Percentiles rank a stretch among this genome's conserved stretches.
These are phyloP conservation scores for Ceraclea dissimilis DNA, from an alignment of 2,888 invertebrate genomes.

Conservation along the genomic window DNA sequence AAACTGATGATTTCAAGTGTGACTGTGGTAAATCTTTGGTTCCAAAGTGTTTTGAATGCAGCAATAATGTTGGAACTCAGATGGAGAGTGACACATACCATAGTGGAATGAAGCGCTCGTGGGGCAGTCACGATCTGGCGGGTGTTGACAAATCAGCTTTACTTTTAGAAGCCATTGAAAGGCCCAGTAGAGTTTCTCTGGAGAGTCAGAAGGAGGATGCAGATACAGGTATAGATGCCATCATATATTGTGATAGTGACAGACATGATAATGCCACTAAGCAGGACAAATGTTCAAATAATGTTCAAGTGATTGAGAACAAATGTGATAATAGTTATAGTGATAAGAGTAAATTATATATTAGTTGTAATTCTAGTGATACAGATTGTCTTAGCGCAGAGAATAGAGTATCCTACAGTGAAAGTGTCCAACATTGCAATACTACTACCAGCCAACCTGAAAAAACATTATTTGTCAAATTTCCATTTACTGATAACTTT, in stretches of 20 bases:
- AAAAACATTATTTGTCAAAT: background rate
- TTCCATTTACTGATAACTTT: constrained; percentile 1
- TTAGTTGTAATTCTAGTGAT: constrained; percentile 26
- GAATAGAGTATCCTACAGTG: constrained; percentile 8
- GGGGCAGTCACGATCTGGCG: constrained; percentile 39
- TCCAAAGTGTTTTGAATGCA: constrained; percentile 21
- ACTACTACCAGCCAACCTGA: background rate
- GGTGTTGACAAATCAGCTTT: constrained; percentile 45
- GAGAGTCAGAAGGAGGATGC: constrained; percentile 24
- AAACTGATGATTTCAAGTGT: constrained; percentile 40
- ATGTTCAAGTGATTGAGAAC: constrained; percentile 28
- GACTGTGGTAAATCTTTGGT: constrained; percentile 31
- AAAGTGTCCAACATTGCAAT: background rate
- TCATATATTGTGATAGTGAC: constrained; percentile 13
- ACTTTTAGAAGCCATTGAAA: constrained; percentile 49
- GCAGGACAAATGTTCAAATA: constrained; percentile 27
- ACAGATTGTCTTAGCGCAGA: constrained; percentile 14
- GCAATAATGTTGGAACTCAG: background rate
- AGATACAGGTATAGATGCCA: constrained; percentile 14
- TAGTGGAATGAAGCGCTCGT: constrained; percentile 38
- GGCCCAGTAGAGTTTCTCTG: constrained; percentile 34
- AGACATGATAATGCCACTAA: background rate
- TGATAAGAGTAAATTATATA: constrained; percentile 32
- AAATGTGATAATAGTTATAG: constrained; percentile 28
- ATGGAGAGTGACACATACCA: background rate